phyloP scores from a whole-genome alignment of 2,113 vertebrate genomes.

The Rhinogobius similis region DNA sequence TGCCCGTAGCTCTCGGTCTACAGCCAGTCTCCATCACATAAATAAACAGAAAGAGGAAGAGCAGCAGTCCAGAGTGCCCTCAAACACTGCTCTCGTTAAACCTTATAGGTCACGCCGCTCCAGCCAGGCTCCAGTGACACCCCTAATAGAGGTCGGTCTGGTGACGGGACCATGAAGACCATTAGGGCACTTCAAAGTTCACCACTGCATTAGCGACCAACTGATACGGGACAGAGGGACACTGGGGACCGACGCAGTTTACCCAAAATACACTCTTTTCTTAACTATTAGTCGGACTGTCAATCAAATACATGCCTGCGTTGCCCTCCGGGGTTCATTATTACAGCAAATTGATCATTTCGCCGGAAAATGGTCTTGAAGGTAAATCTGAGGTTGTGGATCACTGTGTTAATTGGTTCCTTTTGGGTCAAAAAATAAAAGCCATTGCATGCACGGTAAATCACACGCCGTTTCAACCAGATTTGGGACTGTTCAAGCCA shows the following conservation, averaged over 20 bases:
- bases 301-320: background rate
- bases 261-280: background rate
- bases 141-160: slow-evolving; percentile 69
- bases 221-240: background rate
- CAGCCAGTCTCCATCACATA: slow-evolving; percentile 50
- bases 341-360: too few relatives aligned
- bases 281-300: background rate
- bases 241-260: background rate
- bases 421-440: slow-evolving; percentile 43
- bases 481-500: background rate
- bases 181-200: slow-evolving; percentile 79
- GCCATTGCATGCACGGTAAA: background rate
- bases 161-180: slow-evolving; percentile 74
- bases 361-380: background rate
- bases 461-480: too few relatives aligned
- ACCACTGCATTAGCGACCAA: slow-evolving; percentile 13
- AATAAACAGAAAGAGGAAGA: slow-evolving; percentile 66
- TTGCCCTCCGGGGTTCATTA: background rate
- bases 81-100: slow-evolving; percentile 69
- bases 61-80: slow-evolving; percentile 57
- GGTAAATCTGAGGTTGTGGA: background rate
- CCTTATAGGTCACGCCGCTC: slow-evolving; percentile 71
- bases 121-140: slow-evolving; percentile 71
- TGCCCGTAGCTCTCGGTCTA: slow-evolving; percentile 14
- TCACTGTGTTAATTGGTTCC: slow-evolving; percentile 41